phyloP scores from a whole-genome alignment of 2,888 invertebrate species.

The Vanessa cardui region DNA sequence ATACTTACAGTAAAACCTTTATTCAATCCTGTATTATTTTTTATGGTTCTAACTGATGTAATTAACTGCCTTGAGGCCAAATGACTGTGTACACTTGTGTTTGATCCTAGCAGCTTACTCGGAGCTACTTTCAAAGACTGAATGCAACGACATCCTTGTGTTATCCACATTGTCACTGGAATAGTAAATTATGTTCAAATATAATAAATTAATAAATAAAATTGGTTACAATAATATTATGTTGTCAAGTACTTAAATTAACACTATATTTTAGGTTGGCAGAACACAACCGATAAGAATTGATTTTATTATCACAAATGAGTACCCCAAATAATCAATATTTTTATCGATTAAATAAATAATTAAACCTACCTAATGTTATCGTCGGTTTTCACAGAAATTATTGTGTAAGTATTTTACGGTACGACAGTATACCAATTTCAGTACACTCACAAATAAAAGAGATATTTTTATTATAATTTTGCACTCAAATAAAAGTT shows the following conservation, averaged over 20 bases:
- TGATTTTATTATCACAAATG: background rate
- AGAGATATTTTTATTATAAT: too few relatives aligned
- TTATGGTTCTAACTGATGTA: constrained; percentile 50
- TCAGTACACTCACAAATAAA: too few relatives aligned
- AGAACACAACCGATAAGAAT: background rate
- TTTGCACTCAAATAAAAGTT: too few relatives aligned
- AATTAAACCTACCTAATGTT: background rate
- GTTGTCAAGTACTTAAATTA: background rate
- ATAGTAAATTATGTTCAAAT: too few relatives aligned
- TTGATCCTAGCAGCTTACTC: constrained; percentile 51
- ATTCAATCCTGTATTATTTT: constrained; percentile 44
- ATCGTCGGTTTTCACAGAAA: background rate
- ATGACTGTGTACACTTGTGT: constrained; percentile 49
- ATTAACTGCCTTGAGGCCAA: constrained; percentile 55
- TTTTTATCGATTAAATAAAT: constrained; percentile 1
- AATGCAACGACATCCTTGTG: constrained; percentile 63
- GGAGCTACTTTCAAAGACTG: constrained; percentile 52
- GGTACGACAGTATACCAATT: too few relatives aligned
- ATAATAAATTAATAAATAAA: too few relatives aligned
- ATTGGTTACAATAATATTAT: too few relatives aligned
- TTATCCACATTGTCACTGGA: constrained; percentile 61
- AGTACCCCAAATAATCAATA: background rate
- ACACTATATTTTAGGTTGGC: background rate
- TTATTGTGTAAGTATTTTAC: background rate
- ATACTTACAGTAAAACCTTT: constrained; percentile 57